Evolutionary conservation across 2,888 invertebrate species (phyloP), one percentile per base, ranked within the genome.

Genomic region (Octodonta nipae): DNA sequence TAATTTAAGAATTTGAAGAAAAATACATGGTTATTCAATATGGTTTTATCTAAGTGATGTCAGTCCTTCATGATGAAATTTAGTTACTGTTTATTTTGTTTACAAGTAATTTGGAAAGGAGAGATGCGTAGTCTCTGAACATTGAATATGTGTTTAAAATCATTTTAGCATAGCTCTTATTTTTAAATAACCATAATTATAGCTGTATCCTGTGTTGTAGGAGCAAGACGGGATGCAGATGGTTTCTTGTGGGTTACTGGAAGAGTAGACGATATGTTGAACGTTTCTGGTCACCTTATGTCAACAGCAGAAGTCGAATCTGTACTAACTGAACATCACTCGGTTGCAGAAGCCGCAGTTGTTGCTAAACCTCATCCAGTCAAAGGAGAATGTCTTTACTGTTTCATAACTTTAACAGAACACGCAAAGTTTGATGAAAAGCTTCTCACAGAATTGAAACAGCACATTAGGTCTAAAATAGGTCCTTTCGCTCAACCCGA

Each of bases 211-310:
- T n/a, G n/a, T n/a, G n/a, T n/a, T n/a, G n/a, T 33, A 92, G 92
- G 92, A 34, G 92, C 89, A 0, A 72, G 74, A 45, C 70, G 91
- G 36, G 96, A 98, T 60, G 73, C 79, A 13, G 95, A 98, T 58
- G 95, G 95, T 1, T 92, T 91, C 60, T 65, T 91, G 34, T 93
- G 92, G 92, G 82, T 96, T 37, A 95, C 93, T 0, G 95, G 95
- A 0, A 78, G 95, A 36, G 86, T 95, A 22, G 96, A 98, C 59
- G 98, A 98, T 60, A 93, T 98, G 89, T 67, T 98, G 45, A 98
- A 98, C 62, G 95, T 98, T 5, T 93, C 92, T 2, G 98, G 96
- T 0, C 96, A 98, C 63, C 68, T 98, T 33, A 83, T 98, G 77
- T 92, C 92, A 38, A 98, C 96, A 0, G 86, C 96, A 0, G 93